These are phyloP conservation scores for Crocuta crocuta DNA, from an alignment of 2,113 vertebrate species.

Conservation along the genomic window DNA sequence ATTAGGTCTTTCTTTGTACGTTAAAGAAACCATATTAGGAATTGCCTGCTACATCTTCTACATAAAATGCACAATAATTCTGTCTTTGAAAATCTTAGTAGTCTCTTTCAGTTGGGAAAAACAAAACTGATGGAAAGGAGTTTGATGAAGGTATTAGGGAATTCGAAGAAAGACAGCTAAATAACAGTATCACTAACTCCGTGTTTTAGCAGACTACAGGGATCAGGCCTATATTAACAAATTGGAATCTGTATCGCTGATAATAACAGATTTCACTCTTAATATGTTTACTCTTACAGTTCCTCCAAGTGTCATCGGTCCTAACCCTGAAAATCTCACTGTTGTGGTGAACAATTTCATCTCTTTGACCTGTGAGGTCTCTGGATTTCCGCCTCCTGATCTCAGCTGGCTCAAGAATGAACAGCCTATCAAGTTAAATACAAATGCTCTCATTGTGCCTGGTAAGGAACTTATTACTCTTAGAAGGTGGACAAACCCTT, in stretches of 20 bases:
- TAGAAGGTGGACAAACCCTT: background rate
- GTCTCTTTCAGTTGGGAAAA: background rate
- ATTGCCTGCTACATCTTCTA: background rate
- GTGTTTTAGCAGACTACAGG: constrained; percentile 15
- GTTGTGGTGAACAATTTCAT: constrained; percentile 96
- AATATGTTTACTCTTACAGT: constrained; percentile 86
- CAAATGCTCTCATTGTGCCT: constrained; percentile 92
- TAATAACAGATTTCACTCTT: background rate
- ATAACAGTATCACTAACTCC: constrained; percentile 10
- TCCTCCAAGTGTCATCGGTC: constrained; percentile 92
- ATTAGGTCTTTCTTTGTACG: background rate
- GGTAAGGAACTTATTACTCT: constrained; percentile 87
- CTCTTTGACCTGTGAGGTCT: constrained; percentile 94
- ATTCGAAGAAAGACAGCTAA: background rate
- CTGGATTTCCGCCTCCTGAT: constrained; percentile 94
- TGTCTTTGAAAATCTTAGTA: background rate
- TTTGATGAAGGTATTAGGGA: background rate
- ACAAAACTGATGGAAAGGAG: background rate
- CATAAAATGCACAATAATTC: background rate
- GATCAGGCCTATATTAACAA: constrained; percentile 23
- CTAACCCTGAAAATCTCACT: constrained; percentile 91
- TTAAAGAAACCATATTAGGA: background rate
- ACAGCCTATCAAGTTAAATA: constrained; percentile 88
- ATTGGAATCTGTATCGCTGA: constrained; percentile 28
- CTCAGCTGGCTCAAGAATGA: constrained; percentile 95